Conservation (phyloP, 2,888 invertebrate genomes). For the Hesperia comma region DNA sequence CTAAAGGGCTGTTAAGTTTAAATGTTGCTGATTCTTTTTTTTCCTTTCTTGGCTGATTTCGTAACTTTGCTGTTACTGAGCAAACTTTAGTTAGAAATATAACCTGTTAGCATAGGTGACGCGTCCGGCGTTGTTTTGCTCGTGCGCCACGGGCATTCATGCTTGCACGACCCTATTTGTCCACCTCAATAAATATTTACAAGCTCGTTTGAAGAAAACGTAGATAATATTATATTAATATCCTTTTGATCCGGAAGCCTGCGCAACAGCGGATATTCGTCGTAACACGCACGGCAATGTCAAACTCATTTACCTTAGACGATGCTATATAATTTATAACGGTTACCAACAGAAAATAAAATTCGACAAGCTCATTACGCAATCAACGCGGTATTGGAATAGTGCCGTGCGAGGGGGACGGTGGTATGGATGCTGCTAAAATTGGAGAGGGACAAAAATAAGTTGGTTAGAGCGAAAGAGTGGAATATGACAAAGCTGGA, state of each 20-base stretch:
- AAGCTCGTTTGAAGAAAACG: constrained; percentile 22
- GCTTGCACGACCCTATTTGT: constrained; percentile 10
- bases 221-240: constrained; percentile 29
- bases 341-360: constrained; percentile 71
- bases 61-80: too few species aligned
- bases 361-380: constrained; percentile 76
- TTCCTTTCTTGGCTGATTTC: too few species aligned
- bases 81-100: background rate
- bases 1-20: too few species aligned
- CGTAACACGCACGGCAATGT: constrained; percentile 48
- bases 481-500: constrained; percentile 62
- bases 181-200: constrained; percentile 25
- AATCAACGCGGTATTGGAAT: constrained; percentile 61
- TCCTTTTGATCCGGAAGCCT: constrained; percentile 35
- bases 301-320: constrained; percentile 57
- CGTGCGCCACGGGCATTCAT: background rate
- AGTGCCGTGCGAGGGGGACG: constrained; percentile 59
- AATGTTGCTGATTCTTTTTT: too few species aligned
- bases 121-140: background rate
- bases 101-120: background rate
- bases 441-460: constrained; percentile 57
- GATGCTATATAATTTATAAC: constrained; percentile 72
- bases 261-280: constrained; percentile 34
- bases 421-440: constrained; percentile 48
- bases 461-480: constrained; percentile 59